phyloP scores from a whole-genome alignment of 2,888 invertebrate species.

The Cantharis flavilabris region DNA sequence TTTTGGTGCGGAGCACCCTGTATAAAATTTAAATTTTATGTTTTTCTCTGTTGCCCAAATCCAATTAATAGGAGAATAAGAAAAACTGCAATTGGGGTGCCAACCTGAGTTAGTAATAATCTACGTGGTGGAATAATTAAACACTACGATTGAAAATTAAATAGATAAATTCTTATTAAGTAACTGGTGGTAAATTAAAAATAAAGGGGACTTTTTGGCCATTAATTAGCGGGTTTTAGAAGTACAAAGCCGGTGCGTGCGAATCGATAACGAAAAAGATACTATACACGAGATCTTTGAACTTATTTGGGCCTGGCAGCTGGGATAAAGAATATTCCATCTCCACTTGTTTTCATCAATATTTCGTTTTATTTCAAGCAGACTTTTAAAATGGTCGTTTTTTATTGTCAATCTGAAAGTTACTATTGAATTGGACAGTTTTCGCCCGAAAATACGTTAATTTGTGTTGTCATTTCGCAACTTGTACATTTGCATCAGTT shows the following conservation, averaged over 20 bases:
- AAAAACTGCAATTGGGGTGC: not conserved
- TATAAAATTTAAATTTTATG: no score
- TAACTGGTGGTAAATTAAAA: not conserved
- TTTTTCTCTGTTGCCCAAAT: no score
- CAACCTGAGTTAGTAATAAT: not conserved
- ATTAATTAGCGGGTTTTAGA: not conserved
- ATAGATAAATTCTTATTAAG: not conserved
- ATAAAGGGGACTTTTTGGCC: not conserved
- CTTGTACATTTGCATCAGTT: not conserved
- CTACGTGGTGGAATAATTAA: not conserved
- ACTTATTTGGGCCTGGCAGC: not conserved
- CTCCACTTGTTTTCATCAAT: not conserved
- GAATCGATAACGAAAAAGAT: not conserved
- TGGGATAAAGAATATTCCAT: not conserved
- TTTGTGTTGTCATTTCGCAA: not conserved
- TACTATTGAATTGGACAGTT: not conserved
- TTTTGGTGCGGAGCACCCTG: no score
- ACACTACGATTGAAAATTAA: not conserved
- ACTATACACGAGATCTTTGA: not conserved
- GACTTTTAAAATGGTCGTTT: not conserved
- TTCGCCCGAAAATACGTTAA: not conserved
- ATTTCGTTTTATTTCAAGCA: not conserved
- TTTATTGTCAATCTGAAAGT: not conserved
- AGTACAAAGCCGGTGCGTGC: not conserved
- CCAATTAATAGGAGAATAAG: no score